phyloP scores from a whole-genome alignment of 2,888 invertebrate genomes.

The Microchrysa polita region DNA sequence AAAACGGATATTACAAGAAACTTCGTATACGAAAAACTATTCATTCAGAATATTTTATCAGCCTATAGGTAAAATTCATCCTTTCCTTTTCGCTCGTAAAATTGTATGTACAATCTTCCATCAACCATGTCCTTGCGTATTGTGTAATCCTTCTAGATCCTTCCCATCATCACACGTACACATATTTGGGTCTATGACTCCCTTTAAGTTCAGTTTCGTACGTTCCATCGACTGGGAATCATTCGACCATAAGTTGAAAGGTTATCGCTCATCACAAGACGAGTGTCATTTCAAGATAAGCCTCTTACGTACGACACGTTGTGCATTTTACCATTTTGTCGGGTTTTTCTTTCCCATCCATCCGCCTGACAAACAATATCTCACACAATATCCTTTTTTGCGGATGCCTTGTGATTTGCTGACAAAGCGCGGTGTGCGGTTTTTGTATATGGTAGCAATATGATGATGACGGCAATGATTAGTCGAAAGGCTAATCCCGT shows the following conservation, averaged over 20 bases:
- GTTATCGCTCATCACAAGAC: conserved; percentile 35
- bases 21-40: too few relatives aligned
- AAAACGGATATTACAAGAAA: too few relatives aligned
- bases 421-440: not conserved
- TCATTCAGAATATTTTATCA: too few relatives aligned
- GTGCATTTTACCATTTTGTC: conserved; percentile 30
- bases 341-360: not conserved
- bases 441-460: not conserved
- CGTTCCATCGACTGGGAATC: not conserved
- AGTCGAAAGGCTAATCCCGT: conserved; percentile 39
- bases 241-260: conserved; percentile 44
- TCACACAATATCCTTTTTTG: not conserved
- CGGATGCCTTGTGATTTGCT: not conserved
- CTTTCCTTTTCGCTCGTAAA: too few relatives aligned
- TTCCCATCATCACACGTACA: too few relatives aligned
- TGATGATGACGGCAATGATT: conserved; percentile 20
- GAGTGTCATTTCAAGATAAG: conserved; percentile 49
- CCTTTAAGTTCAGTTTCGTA: too few relatives aligned
- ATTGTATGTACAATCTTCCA: too few relatives aligned
- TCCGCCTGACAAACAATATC: not conserved
- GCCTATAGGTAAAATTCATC: too few relatives aligned
- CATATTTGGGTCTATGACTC: too few relatives aligned
- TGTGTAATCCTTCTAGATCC: too few relatives aligned
- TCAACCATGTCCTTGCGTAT: too few relatives aligned
- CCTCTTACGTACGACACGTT: conserved; percentile 43